Conservation (phyloP, 2,797 vertebrate genomes). For the Lagocephalus sceleratus region DNA sequence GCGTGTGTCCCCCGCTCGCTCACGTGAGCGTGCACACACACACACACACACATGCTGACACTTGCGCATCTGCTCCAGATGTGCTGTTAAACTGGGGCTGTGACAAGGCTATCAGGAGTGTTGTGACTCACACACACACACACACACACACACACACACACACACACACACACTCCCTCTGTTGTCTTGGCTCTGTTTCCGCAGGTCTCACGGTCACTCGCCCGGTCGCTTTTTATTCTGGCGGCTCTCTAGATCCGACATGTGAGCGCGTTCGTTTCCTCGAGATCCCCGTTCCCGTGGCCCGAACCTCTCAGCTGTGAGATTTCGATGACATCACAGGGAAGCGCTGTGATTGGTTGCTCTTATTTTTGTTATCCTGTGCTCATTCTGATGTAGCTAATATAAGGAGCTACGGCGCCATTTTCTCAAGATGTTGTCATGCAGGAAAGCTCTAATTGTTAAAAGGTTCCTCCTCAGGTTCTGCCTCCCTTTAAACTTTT, state of each 20-base stretch:
- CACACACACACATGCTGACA: slow-evolving; percentile 4
- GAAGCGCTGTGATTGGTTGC: too few species aligned
- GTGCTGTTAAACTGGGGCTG: slow-evolving; percentile 30
- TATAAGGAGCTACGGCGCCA: too few species aligned
- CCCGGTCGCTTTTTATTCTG: slow-evolving; percentile 26
- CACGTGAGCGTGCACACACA: neutral
- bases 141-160: slow-evolving; percentile 46
- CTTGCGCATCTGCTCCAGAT: slow-evolving; percentile 46
- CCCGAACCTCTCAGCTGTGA: slow-evolving; percentile 18
- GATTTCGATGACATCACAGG: too few species aligned
- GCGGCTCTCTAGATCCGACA: slow-evolving; percentile 51
- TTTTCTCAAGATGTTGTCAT: too few species aligned
- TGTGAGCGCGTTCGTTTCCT: too few species aligned
- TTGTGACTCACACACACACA: slow-evolving; percentile 43
- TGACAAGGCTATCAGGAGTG: slow-evolving; percentile 48
- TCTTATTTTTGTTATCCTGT: too few species aligned
- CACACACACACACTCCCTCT: slow-evolving; percentile 28
- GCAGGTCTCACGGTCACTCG: slow-evolving; percentile 13
- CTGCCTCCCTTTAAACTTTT: too few species aligned
- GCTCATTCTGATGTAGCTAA: too few species aligned
- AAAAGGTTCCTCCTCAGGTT: too few species aligned
- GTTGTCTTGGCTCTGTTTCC: slow-evolving; percentile 23
- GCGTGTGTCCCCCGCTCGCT: neutral
- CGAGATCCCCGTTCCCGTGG: too few species aligned
- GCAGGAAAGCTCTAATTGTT: too few species aligned